Evolutionary conservation across 2,888 invertebrate species (phyloP).

Genomic region (Venustoraphidia nigricollis): DNA sequence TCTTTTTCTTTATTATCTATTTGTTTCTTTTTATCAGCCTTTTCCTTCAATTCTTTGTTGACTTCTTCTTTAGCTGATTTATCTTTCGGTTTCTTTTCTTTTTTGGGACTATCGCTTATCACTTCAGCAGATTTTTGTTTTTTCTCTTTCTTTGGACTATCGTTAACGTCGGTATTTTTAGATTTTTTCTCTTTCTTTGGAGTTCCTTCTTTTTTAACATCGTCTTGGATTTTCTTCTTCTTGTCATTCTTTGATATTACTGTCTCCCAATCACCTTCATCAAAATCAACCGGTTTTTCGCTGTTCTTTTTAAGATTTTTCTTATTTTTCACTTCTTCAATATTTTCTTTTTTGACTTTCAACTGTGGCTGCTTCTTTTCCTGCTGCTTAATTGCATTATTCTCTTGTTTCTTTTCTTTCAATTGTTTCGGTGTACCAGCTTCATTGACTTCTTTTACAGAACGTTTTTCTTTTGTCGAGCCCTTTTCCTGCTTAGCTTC

Average conservation of each 20-base stretch:
- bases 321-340: slow-evolving; percentile 38
- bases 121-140: slow-evolving; percentile 27
- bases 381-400: slow-evolving; percentile 21
- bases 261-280: slow-evolving; percentile 62
- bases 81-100: slow-evolving; percentile 27
- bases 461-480: slow-evolving; percentile 18
- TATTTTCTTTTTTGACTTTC: slow-evolving; percentile 26
- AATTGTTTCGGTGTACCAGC: slow-evolving; percentile 22
- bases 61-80: slow-evolving; percentile 33
- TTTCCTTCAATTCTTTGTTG: slow-evolving; percentile 31
- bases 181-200: slow-evolving; percentile 26
- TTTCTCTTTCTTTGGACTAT: slow-evolving; percentile 18
- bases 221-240: slow-evolving; percentile 50
- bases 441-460: slow-evolving; percentile 31
- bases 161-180: slow-evolving; percentile 19
- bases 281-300: slow-evolving; percentile 56
- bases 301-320: slow-evolving; percentile 41
- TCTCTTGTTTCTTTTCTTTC: slow-evolving; percentile 29
- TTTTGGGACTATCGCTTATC: slow-evolving; percentile 8
- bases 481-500: slow-evolving; percentile 40
- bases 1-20: slow-evolving; percentile 11
- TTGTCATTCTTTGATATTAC: slow-evolving; percentile 56
- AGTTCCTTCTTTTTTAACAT: slow-evolving; percentile 28
- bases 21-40: slow-evolving; percentile 23
- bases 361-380: slow-evolving; percentile 20